A percentile compares a stretch with the other conserved stretches of the same genome.
These are phyloP conservation scores for Epirrhoe alternata DNA, from an alignment of 2,888 invertebrate genomes.

Conservation along the genomic window DNA sequence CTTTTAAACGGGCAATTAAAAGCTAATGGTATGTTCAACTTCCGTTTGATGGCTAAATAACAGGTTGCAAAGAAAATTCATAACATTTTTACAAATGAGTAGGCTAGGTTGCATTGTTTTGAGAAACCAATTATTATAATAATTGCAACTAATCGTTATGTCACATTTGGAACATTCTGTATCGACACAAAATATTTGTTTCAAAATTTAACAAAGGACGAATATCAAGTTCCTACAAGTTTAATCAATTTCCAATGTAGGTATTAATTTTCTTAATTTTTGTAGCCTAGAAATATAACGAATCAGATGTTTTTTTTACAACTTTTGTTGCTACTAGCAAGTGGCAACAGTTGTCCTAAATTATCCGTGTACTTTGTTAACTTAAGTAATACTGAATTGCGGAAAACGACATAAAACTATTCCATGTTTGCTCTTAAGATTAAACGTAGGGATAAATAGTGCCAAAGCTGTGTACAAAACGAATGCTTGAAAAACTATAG, in stretches of 20 bases:
- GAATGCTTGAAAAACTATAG: not conserved
- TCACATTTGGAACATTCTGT: no score
- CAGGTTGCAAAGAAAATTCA: not conserved
- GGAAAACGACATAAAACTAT: constrained; percentile 21
- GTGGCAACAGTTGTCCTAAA: not conserved
- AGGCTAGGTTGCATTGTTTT: no score
- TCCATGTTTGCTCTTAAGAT: constrained; percentile 31
- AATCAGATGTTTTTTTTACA: no score
- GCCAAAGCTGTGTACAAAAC: constrained; percentile 10
- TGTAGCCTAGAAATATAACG: no score
- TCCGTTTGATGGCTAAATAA: not conserved
- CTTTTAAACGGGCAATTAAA: constrained; percentile 2
- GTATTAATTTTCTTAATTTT: no score
- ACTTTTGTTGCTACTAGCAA: not conserved
- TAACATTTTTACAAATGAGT: not conserved
- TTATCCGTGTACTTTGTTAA: not conserved
- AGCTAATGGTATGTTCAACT: constrained; percentile 1
- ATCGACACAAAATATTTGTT: no score
- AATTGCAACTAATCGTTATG: no score
- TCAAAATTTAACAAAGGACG: no score
- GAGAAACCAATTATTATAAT: no score
- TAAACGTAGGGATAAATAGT: constrained; percentile 22
- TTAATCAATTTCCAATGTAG: no score
- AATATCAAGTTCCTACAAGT: no score
- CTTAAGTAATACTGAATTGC: constrained; percentile 9